These are phyloP conservation scores for Beris chalybata DNA, from an alignment of 2,888 invertebrate species.

Conservation along the genomic window DNA sequence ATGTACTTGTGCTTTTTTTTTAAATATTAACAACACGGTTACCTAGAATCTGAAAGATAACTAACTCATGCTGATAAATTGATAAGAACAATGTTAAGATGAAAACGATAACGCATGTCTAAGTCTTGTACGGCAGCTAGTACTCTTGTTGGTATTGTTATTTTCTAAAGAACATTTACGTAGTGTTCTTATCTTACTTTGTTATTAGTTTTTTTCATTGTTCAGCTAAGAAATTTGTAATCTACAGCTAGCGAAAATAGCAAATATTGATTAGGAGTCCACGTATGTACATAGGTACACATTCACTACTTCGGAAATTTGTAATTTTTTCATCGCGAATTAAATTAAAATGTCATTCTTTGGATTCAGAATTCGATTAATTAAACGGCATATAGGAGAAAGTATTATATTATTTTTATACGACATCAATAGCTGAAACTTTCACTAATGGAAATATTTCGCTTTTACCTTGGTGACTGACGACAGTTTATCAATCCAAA, in stretches of 20 bases:
- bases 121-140: conserved; percentile 3
- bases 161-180: conserved; percentile 24
- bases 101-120: conserved; percentile 21
- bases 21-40: conserved; percentile 19
- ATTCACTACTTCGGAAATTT: not conserved
- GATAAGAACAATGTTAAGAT: conserved; percentile 32
- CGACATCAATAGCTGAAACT: conserved; percentile 18
- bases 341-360: conserved; percentile 25
- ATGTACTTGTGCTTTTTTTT: too few relatives aligned
- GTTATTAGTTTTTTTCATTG: conserved; percentile 16
- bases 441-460: conserved; percentile 25
- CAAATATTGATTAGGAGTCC: not conserved
- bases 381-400: conserved; percentile 6
- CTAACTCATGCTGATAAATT: conserved; percentile 23
- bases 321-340: not conserved
- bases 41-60: conserved; percentile 33
- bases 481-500: conserved; percentile 17
- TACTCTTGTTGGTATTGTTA: conserved; percentile 2
- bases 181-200: conserved; percentile 16
- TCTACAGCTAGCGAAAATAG: not conserved
- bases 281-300: not conserved
- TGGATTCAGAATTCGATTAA: conserved; percentile 8
- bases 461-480: conserved; percentile 29
- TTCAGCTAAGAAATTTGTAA: not conserved
- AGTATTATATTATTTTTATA: conserved; percentile 24